Evolutionary conservation across 2,888 invertebrate species (phyloP), one percentile per base, ranked within the genome.

Genomic region (Rhagium mordax): DNA sequence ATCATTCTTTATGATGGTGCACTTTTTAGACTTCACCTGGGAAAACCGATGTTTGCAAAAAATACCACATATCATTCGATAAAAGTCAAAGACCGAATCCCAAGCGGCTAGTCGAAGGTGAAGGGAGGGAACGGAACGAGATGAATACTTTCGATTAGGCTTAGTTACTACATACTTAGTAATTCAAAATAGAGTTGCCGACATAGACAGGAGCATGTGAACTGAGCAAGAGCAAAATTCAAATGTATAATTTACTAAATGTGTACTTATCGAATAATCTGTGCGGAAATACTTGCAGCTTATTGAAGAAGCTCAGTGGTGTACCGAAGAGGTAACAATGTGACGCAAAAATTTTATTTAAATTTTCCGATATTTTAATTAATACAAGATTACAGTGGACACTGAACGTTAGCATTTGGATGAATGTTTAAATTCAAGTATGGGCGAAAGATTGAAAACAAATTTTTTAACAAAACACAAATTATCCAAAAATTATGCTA

Each of bases 231-330:
- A 27, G 60, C 57, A 57, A 60, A 69, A 69, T 69, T 69, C 69
- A 69, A 61, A 62, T 53, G 61, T 70, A 62, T 70, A 70, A 70
- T 70, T 70, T 70, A 53, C 62, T 70, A 70, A 70, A 70, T 70
- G 62, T 70, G 70, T 47, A 70, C 61, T 62, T 70, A 70, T 70
- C 70, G 61, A 47, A 53, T 18, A 47, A 55, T 55, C 57, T 57
- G 47, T 29, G 33, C 33, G 59, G 59, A 59, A 59, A 59, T 59
- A 59, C 16, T 59, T 33, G 18, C 55, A 13, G 20, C 24, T 3
- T 24, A 15, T 24, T 55, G 0, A 29, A 16, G n/a, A 41, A 33
- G 33, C 15, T 33, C 59, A 59, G 59, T 59, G 33, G 59, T 33
- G 59, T 59, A 27, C 51, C n/a, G n/a, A n/a, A n/a, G n/a, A n/a